Percentiles rank a stretch among this genome's conserved stretches.
phyloP scores from a whole-genome alignment of 2,113 vertebrate species.

The Lasiurus borealis region DNA sequence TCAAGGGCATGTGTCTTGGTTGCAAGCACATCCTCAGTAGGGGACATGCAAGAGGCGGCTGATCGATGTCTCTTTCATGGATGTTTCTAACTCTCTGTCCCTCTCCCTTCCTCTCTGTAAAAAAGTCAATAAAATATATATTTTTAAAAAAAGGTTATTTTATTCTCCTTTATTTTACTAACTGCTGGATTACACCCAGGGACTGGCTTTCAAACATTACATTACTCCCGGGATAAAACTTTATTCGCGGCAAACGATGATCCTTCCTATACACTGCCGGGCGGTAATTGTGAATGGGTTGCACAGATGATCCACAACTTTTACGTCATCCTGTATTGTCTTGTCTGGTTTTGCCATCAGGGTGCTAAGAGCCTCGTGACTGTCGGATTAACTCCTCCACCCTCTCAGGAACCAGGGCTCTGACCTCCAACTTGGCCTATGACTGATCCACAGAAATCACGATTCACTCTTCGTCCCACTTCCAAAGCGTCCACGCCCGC shows the following conservation, averaged over 20 bases:
- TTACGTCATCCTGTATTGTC: neutral
- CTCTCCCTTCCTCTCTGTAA: too few relatives aligned
- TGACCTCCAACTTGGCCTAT: neutral
- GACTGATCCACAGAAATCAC: neutral
- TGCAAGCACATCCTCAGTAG: too few relatives aligned
- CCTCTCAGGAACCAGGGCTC: neutral
- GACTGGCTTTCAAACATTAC: neutral
- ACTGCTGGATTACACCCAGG: neutral
- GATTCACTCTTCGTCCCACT: neutral
- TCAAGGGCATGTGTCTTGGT: too few relatives aligned
- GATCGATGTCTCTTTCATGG: too few relatives aligned
- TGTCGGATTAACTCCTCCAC: neutral
- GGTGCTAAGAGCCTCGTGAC: neutral
- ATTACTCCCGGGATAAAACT: neutral
- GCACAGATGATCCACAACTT: neutral
- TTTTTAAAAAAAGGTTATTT: neutral
- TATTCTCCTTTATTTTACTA: slow-evolving; percentile 28
- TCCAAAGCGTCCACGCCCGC: neutral
- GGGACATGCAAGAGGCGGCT: too few relatives aligned
- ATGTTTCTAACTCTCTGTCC: too few relatives aligned
- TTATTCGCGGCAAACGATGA: neutral
- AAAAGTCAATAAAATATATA: too few relatives aligned
- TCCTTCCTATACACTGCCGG: neutral
- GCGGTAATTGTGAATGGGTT: neutral
- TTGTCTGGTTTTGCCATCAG: neutral